Percentiles rank a stretch among this genome's conserved stretches.
These are phyloP conservation scores for Cephus runcator DNA, from an alignment of 2,888 invertebrate genomes.

Conservation along the genomic window DNA sequence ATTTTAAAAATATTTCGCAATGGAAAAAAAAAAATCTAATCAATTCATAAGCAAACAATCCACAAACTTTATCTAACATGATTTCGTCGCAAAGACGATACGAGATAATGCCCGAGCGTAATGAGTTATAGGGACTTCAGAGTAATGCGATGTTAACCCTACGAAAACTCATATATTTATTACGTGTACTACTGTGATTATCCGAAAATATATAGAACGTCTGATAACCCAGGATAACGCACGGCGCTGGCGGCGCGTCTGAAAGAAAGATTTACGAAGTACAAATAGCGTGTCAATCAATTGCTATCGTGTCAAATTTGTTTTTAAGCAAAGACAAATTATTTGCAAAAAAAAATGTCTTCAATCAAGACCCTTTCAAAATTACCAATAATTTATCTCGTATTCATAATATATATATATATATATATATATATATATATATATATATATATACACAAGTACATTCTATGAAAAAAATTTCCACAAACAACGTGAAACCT, in stretches of 20 bases:
- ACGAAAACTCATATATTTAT: not conserved
- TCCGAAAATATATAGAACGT: not conserved
- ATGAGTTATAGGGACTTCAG: not conserved
- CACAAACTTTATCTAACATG: not conserved
- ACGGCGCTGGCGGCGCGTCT: not conserved
- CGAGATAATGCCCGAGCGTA: too few relatives aligned
- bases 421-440: too few relatives aligned
- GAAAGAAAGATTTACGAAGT: not conserved
- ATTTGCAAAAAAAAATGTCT: not conserved
- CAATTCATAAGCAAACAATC: not conserved
- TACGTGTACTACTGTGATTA: not conserved
- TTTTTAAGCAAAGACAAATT: not conserved
- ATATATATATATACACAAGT: not conserved
- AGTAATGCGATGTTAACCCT: not conserved
- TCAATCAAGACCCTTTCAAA: not conserved
- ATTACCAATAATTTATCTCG: not conserved
- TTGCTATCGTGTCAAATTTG: not conserved
- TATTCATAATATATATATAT: too few relatives aligned
- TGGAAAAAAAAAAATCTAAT: not conserved
- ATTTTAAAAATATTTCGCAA: not conserved
- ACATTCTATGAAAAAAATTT: not conserved
- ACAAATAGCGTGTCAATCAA: not conserved
- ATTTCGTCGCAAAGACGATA: not conserved
- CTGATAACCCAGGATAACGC: not conserved
- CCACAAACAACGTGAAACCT: not conserved